phyloP scores from a whole-genome alignment of 2,797 vertebrate species.

The Melopsittacus undulatus region DNA sequence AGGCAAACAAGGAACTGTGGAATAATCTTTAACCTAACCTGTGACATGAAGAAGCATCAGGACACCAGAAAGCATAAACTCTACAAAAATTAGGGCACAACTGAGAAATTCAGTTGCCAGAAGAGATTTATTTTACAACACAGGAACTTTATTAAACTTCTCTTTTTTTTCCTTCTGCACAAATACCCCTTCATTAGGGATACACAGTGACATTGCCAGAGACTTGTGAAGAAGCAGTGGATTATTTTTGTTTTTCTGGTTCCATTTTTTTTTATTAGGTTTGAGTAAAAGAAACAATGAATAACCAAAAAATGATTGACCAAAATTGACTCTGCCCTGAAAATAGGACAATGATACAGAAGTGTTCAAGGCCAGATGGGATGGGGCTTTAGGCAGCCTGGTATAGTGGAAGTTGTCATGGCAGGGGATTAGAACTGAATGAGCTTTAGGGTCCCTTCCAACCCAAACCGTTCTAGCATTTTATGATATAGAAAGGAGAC shows the following conservation, averaged over 20 bases:
- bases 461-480: neutral
- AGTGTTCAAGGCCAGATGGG: neutral
- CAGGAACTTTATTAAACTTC: neutral
- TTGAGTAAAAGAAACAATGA: neutral
- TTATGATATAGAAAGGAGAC: neutral
- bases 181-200: rapidly evolving
- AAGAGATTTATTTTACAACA: neutral
- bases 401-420: neutral
- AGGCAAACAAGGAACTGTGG: neutral
- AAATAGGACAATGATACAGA: neutral
- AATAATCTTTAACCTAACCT: neutral
- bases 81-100: neutral
- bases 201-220: neutral
- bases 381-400: neutral
- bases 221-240: neutral
- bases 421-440: neutral
- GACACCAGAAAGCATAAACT: neutral
- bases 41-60: neutral
- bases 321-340: neutral
- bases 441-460: neutral
- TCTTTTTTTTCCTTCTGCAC: neutral
- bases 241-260: neutral
- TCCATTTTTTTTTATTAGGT: neutral
- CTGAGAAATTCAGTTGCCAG: neutral
- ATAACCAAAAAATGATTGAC: neutral